phyloP scores from a whole-genome alignment of 2,797 vertebrate genomes.

The Anas flavirostris region DNA sequence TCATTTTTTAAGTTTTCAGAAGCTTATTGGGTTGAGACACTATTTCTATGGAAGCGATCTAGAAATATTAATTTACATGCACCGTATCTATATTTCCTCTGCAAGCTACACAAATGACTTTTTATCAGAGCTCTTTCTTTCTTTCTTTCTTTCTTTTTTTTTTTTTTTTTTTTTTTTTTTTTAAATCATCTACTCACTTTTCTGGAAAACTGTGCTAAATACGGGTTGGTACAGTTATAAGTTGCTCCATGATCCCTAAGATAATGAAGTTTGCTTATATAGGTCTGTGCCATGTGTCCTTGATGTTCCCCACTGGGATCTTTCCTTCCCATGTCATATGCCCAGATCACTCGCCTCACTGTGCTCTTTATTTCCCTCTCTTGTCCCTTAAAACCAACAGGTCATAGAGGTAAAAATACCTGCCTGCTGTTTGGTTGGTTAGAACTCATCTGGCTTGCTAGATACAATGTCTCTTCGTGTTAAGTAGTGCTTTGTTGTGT shows the following conservation, averaged over 20 bases:
- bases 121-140: background rate
- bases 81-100: background rate
- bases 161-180: too few species aligned
- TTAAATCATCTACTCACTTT: background rate
- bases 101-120: background rate
- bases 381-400: background rate
- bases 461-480: background rate
- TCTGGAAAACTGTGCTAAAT: background rate
- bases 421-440: background rate
- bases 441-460: background rate
- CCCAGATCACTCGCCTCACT: fast-evolving
- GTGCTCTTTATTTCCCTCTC: background rate
- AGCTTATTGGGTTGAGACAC: background rate
- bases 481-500: background rate
- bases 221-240: background rate
- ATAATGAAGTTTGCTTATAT: background rate
- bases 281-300: background rate
- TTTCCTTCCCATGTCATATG: background rate
- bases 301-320: background rate
- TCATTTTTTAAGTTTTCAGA: background rate
- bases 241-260: background rate
- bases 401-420: background rate
- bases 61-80: background rate
- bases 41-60: background rate
- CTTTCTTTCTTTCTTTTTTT: too few species aligned